Evolutionary conservation across 2,797 vertebrate genomes (phyloP).

Genomic region (Hoplostethus mediterraneus): DNA sequence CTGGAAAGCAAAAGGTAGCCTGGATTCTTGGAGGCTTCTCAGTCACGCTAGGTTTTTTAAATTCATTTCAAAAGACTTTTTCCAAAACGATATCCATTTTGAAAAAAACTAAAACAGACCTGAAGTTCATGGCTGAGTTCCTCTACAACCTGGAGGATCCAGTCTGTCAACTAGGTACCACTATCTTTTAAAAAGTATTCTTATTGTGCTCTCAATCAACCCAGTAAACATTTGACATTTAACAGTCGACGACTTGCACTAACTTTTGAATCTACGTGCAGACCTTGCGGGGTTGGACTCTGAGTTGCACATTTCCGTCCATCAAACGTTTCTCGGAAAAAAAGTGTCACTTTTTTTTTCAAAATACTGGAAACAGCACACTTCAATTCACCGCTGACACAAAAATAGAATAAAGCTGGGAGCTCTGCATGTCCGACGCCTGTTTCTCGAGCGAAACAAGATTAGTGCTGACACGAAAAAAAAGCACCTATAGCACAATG

Average conservation of each 20-base stretch:
- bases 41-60: neutral
- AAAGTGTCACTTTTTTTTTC: neutral
- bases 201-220: too few relatives aligned
- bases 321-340: slow-evolving; percentile 25
- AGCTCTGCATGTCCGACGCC: slow-evolving; percentile 35
- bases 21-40: neutral
- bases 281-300: neutral
- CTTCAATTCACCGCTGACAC: slow-evolving; percentile 28
- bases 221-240: too few relatives aligned
- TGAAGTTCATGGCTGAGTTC: too few relatives aligned
- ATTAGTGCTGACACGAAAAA: slow-evolving; percentile 41
- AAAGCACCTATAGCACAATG: slow-evolving; percentile 24
- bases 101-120: too few relatives aligned
- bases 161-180: too few relatives aligned
- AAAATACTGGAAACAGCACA: slow-evolving; percentile 16
- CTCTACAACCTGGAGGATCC: too few relatives aligned
- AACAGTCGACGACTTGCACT: too few relatives aligned
- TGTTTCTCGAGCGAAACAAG: slow-evolving; percentile 48
- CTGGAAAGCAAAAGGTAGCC: neutral
- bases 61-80: too few relatives aligned
- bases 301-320: neutral
- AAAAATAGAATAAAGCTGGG: slow-evolving; percentile 41
- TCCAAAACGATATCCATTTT: too few relatives aligned
- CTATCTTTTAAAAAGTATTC: too few relatives aligned
- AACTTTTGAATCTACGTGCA: neutral